Evolutionary conservation across 2,888 invertebrate species (phyloP), one percentile per base, ranked within the genome.

Genomic region (Alsophila aescularia): DNA sequence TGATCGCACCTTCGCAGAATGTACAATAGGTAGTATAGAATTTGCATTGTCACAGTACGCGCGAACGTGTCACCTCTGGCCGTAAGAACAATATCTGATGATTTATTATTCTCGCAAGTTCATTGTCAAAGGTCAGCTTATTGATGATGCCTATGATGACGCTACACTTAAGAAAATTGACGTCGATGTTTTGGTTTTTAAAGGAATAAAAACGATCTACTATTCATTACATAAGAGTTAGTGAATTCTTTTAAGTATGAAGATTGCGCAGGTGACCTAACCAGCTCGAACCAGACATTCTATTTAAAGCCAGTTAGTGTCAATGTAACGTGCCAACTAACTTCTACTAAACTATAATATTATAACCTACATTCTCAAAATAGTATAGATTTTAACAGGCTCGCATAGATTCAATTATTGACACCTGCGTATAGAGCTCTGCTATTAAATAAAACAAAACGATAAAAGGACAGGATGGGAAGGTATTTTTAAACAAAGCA

Each of bases 271-370:
- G 67, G 68, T 61, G 68, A 71, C 49, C 18, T 62, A 73, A 75
- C 75, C 64, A 61, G 70, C 68, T 70, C 70, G 70, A 69, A 72
- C 75, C 70, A 75, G 73, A 63, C 65, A 70, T 72, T 83, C 85
- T 88, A 89, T 87, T 89, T 86, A 73, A 69, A 75, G 77, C 75
- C 66, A 70, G 66, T 77, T 70, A 70, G 63, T 77, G 77, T 81
- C 85, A 82, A 81, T 79, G 83, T 67, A 73, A 79, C 83, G 85
- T 87, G 88, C 88, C 87, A 87, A 85, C 78, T 77, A 73, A 73
- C 71, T 70, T 62, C 58, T 68, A 63, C 72, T 77, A 80, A 81
- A 82, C 81, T 66, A 70, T 75, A 79, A 77, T 77, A 79, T 77
- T 72, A 67, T 82, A 81, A 80, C 83, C 81, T 59, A 62, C 43